Evolutionary conservation across 2,888 invertebrate species (phyloP), one percentile per base, ranked within the genome.

Genomic region (Harpagoxenus sublaevis): DNA sequence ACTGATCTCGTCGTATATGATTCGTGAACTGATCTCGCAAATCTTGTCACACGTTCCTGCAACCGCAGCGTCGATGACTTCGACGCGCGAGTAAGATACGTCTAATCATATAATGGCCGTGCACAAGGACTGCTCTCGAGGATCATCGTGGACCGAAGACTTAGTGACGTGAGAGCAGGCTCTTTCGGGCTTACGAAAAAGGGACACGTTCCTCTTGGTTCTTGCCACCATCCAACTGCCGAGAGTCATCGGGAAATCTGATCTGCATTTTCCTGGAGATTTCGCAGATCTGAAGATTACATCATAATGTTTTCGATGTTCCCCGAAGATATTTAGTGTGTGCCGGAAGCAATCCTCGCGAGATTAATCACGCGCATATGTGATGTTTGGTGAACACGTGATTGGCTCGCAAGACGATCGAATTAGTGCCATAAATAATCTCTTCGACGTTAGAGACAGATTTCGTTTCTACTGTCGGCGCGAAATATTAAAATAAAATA

Each of bases 361-460:
- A 28, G 53, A 57, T 75, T 75, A 73, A 75, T 83, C 79, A 73
- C 84, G 83, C 84, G 83, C 68, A 81, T 70, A 86, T 66, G 89
- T 84, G 89, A 78, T 85, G 87, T 85, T 77, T 71, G 86, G 90
- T 89, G 90, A 86, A 86, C 81, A 83, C 83, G 87, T 86, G 84
- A 88, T 84, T 48, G 68, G n/a, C 71, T 48, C 81, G 77, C 74
- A 6, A 53, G 73, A 88, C 87, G 84, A 83, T 87, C 87, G 73
- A 86, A 84, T 83, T 89, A 89, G 90, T 89, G 90, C 90, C 90
- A 90, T 90, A 90, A 90, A 84, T 78, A 84, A 68, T 68, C 48
- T 68, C 82, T 78, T 84, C 60, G 83, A 85, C 78, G 71, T 86
- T 73, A 86, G 74, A 75, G 65, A 78, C 71, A 82, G 53, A 45